These are phyloP conservation scores for Acanthaster planci DNA, from an alignment of 35 echinoderm and acorn worm genomes.

Conservation along the genomic window DNA sequence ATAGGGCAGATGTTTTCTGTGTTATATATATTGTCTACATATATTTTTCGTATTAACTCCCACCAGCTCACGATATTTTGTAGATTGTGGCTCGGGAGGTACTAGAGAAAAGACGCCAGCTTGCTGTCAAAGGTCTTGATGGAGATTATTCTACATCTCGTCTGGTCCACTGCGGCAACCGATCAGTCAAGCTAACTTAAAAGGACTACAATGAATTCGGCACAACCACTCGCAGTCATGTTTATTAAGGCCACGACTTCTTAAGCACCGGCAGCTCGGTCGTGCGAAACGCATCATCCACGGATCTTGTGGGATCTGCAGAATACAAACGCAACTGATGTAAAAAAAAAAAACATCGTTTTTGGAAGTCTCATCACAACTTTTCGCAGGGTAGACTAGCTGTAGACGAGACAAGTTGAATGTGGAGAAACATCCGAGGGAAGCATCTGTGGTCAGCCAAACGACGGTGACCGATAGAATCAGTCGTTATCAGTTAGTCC, in stretches of 20 bases:
- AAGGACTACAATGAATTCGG: not conserved
- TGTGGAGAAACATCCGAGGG: no score
- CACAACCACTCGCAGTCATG: not conserved
- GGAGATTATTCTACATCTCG: not conserved
- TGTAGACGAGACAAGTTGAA: no score
- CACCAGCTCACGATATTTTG: no score
- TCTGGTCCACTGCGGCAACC: not conserved
- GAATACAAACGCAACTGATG: not conserved
- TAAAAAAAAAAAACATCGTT: no score
- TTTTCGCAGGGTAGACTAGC: no score
- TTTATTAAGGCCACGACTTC: conserved; percentile 12
- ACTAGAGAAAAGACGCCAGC: no score
- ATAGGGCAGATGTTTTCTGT: no score
- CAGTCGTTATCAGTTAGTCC: not conserved
- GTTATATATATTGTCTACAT: no score
- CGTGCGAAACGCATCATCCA: conserved; percentile 21
- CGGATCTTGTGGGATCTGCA: not conserved
- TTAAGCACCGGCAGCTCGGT: not conserved
- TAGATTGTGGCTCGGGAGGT: no score
- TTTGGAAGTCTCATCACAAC: no score
- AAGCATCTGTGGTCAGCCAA: not conserved
- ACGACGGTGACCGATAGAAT: conserved; percentile 10
- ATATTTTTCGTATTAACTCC: no score
- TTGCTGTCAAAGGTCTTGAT: no score
- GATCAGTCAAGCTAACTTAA: not conserved